These are phyloP conservation scores for Saccostrea echinata DNA, from an alignment of 1,140 invertebrate genomes.

Conservation along the genomic window DNA sequence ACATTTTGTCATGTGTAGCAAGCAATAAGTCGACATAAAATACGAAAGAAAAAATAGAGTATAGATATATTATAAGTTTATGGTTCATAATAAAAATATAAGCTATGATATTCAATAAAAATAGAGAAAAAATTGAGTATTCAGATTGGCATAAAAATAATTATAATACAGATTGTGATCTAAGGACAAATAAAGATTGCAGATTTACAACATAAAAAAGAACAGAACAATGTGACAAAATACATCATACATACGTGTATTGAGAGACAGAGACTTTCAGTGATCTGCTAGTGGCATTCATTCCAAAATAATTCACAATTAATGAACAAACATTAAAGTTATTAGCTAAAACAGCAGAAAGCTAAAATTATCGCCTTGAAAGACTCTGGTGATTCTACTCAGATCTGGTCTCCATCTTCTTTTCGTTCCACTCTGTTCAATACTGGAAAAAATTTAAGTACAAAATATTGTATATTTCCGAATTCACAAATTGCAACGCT, in stretches of 20 bases:
- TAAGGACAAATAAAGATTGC: neutral
- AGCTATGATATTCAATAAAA: no score
- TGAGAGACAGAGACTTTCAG: neutral
- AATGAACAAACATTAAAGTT: neutral
- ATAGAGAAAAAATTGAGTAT: no score
- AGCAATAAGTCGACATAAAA: no score
- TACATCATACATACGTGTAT: neutral
- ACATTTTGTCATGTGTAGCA: no score
- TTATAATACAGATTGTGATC: no score
- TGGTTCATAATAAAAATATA: no score
- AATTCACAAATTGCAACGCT: no score
- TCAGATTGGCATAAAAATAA: no score
- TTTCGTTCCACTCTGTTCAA: conserved; percentile 13
- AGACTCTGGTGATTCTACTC: neutral
- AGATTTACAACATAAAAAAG: neutral
- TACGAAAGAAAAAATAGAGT: no score
- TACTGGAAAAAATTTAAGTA: conserved; percentile 35
- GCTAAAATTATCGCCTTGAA: neutral
- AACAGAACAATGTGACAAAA: neutral
- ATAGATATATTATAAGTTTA: no score
- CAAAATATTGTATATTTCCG: neutral
- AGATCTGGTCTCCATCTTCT: conserved; percentile 34
- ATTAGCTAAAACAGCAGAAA: neutral
- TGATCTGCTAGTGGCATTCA: neutral
- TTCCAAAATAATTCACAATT: neutral